Conservation (phyloP, 2,113 vertebrate species). For the Ascaphus truei region DNA sequence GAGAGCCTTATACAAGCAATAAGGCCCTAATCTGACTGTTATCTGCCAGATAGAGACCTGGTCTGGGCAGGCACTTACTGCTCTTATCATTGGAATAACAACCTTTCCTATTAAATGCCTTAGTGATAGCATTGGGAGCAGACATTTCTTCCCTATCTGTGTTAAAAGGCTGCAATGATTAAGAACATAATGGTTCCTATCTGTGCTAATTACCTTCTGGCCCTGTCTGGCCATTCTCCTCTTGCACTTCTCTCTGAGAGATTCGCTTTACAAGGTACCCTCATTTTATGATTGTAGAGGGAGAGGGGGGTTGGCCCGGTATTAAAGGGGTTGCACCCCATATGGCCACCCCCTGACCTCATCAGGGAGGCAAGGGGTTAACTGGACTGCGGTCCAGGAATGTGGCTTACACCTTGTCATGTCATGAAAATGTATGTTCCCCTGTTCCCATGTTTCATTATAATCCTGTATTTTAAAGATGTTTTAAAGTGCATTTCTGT, state of each 20-base stretch:
- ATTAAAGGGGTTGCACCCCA: too few species aligned
- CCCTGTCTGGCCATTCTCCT: not conserved
- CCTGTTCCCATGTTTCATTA: too few species aligned
- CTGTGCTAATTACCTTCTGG: not conserved
- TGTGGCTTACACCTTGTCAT: too few species aligned
- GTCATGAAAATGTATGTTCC: too few species aligned
- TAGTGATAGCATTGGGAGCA: not conserved
- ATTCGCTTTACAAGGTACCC: too few species aligned
- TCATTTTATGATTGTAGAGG: too few species aligned
- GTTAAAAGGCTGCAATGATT: not conserved
- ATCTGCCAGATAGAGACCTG: conserved; percentile 11
- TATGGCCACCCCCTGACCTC: too few species aligned
- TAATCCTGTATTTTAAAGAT: too few species aligned
- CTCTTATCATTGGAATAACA: conserved; percentile 25
- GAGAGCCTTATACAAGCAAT: not conserved
- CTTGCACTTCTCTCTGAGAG: not conserved
- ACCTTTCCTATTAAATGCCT: not conserved
- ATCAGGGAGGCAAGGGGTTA: too few species aligned
- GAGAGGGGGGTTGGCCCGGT: too few species aligned
- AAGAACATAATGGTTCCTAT: not conserved
- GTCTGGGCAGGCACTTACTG: not conserved
- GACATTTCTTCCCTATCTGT: not conserved
- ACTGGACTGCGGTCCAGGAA: too few species aligned
- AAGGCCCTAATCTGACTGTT: not conserved
- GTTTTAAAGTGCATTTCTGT: too few species aligned